phyloP scores from a whole-genome alignment of 2,888 invertebrate species.

The Phanerotoma sp. region DNA sequence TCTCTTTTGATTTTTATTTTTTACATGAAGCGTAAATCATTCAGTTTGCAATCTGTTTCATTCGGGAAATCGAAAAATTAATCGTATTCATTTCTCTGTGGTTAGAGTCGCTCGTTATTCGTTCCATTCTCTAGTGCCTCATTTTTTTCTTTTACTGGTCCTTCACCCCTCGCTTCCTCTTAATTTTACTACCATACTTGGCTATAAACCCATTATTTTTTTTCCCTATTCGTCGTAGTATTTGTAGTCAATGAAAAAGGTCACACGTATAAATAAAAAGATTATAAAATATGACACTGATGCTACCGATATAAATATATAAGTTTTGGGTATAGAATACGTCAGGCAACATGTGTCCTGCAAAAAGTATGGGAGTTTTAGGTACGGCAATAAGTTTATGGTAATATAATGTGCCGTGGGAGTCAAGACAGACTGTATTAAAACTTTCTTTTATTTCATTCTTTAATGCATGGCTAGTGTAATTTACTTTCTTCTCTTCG shows the following conservation, averaged over 20 bases:
- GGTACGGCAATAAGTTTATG: constrained; percentile 47
- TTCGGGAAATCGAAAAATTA: constrained; percentile 13
- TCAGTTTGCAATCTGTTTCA: too few species aligned
- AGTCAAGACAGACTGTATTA: constrained; percentile 42
- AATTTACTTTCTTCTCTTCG: constrained; percentile 29
- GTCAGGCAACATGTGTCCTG: constrained; percentile 52
- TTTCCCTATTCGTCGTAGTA: background rate
- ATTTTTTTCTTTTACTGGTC: too few species aligned
- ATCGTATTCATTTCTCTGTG: background rate
- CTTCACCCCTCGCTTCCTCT: background rate
- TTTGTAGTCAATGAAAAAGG: background rate
- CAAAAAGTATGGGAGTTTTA: constrained; percentile 46
- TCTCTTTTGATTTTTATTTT: too few species aligned
- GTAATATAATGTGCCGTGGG: constrained; percentile 46
- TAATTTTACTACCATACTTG: too few species aligned
- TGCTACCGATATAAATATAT: constrained; percentile 38
- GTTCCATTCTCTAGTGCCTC: too few species aligned
- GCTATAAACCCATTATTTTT: too few species aligned
- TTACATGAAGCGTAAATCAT: too few species aligned
- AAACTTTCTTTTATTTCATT: constrained; percentile 44
- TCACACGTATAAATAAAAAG: too few species aligned
- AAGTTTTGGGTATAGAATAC: constrained; percentile 46
- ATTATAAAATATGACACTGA: constrained; percentile 30
- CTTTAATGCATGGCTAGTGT: constrained; percentile 43
- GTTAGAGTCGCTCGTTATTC: too few species aligned